phyloP scores from a whole-genome alignment of 2,888 invertebrate species.

The Sericinus montela region DNA sequence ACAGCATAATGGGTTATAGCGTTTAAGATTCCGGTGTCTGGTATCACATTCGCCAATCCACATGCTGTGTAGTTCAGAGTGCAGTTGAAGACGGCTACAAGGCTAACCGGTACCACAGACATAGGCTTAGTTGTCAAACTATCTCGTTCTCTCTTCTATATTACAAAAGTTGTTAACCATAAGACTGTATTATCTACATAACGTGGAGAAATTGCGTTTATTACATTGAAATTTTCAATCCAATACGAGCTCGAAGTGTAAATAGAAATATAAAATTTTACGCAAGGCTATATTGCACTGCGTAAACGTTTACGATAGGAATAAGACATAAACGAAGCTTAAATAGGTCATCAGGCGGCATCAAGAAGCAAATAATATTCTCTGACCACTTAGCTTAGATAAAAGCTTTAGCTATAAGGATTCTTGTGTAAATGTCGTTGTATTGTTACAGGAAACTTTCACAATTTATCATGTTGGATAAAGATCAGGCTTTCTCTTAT shows the following conservation, averaged over 20 bases:
- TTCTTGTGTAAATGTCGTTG: neutral
- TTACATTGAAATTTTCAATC: conserved; percentile 1
- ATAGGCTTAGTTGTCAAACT: no score
- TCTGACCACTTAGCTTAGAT: neutral
- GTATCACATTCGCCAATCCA: no score
- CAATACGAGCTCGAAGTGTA: neutral
- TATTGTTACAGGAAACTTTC: neutral
- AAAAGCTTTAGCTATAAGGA: neutral
- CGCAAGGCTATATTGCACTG: neutral
- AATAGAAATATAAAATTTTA: conserved; percentile 3
- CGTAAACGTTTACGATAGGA: neutral
- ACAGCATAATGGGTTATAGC: no score
- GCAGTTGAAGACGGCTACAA: no score
- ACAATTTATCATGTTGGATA: neutral
- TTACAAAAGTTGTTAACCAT: no score
- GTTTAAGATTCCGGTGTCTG: no score
- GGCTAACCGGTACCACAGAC: no score
- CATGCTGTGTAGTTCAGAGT: no score
- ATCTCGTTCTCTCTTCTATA: no score
- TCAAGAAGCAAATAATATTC: neutral
- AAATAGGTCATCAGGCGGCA: neutral
- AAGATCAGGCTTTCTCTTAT: neutral
- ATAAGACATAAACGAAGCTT: neutral
- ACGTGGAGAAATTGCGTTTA: no score
- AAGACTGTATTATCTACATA: no score